phyloP scores from a whole-genome alignment of 2,797 vertebrate genomes.

The Rhinichthys osculus region DNA sequence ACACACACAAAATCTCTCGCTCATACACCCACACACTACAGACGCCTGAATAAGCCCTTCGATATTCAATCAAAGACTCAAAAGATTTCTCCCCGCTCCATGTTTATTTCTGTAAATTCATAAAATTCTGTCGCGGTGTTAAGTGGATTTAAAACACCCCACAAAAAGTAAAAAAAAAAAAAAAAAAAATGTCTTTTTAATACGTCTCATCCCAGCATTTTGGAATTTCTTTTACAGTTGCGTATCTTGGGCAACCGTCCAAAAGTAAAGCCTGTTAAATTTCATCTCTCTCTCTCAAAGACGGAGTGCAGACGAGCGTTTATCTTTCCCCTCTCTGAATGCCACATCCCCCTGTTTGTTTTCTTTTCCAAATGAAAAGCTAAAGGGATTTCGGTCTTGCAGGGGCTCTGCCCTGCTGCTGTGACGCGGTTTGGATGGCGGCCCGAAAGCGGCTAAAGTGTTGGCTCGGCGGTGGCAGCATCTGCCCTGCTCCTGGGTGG shows the following conservation, averaged over 20 bases:
- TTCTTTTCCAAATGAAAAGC: slow-evolving; percentile 49
- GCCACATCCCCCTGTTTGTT: slow-evolving; percentile 50
- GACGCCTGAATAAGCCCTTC: slow-evolving; percentile 41
- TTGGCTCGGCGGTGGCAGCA: slow-evolving; percentile 34
- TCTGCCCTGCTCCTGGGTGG: slow-evolving; percentile 51
- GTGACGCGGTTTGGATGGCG: slow-evolving; percentile 34
- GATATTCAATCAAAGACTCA: slow-evolving; percentile 40
- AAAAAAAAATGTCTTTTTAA: slow-evolving; percentile 33
- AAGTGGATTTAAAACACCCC: slow-evolving; percentile 48
- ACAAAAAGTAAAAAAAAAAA: slow-evolving; percentile 11
- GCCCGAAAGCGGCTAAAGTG: slow-evolving; percentile 34
- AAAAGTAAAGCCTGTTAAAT: slow-evolving; percentile 52
- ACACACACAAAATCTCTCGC: slow-evolving; percentile 16
- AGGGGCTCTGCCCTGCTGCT: slow-evolving; percentile 38
- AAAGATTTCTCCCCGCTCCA: slow-evolving; percentile 22
- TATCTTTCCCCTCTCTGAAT: slow-evolving; percentile 46
- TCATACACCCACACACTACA: slow-evolving; percentile 41
- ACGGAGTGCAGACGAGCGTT: slow-evolving; percentile 46
- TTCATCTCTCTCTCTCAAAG: slow-evolving; percentile 26
- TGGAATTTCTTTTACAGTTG: slow-evolving; percentile 30
- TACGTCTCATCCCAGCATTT: slow-evolving; percentile 25
- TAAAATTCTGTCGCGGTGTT: slow-evolving; percentile 26
- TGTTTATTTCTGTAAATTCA: slow-evolving; percentile 53
- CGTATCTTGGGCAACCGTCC: slow-evolving; percentile 32
- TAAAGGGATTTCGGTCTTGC: slow-evolving; percentile 50